Evolutionary conservation across 2,888 invertebrate genomes (phyloP).

Genomic region (Gastrophysa polygoni): DNA sequence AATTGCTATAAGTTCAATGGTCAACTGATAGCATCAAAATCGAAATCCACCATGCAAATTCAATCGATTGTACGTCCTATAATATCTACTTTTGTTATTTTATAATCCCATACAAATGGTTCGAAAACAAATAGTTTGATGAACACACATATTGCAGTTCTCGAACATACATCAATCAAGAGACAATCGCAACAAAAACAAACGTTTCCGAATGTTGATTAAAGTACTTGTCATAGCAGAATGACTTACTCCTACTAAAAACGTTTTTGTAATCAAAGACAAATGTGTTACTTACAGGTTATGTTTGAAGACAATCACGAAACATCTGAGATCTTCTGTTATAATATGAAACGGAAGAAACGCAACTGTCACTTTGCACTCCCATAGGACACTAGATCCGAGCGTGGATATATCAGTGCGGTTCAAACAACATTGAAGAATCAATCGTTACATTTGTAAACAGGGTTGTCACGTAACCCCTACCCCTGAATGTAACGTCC

Average conservation of each 20-base stretch:
- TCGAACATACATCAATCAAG: constrained; percentile 10
- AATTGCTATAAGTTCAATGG: too few species aligned
- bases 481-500: constrained; percentile 52
- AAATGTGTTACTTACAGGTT: not conserved
- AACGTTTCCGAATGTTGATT: constrained; percentile 4
- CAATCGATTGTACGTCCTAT: not conserved
- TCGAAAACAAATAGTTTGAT: constrained; percentile 13
- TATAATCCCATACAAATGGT: constrained; percentile 24
- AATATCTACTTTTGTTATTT: constrained; percentile 14
- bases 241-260: not conserved
- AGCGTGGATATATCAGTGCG: constrained; percentile 56
- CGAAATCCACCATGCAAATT: not conserved
- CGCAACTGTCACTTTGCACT: constrained; percentile 36
- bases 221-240: not conserved
- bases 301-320: constrained; percentile 3
- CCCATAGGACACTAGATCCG: constrained; percentile 49
- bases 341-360: constrained; percentile 14
- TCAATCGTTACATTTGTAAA: constrained; percentile 62
- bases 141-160: constrained; percentile 8
- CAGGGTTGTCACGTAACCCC: constrained; percentile 60
- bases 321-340: constrained; percentile 16
- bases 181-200: constrained; percentile 12
- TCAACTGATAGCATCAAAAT: not conserved
- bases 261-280: not conserved
- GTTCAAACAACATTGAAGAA: constrained; percentile 60